Evolutionary conservation across 2,113 vertebrate genomes (phyloP), one percentile per base, ranked within the genome.

Genomic region (Chaetodon trifascialis): DNA sequence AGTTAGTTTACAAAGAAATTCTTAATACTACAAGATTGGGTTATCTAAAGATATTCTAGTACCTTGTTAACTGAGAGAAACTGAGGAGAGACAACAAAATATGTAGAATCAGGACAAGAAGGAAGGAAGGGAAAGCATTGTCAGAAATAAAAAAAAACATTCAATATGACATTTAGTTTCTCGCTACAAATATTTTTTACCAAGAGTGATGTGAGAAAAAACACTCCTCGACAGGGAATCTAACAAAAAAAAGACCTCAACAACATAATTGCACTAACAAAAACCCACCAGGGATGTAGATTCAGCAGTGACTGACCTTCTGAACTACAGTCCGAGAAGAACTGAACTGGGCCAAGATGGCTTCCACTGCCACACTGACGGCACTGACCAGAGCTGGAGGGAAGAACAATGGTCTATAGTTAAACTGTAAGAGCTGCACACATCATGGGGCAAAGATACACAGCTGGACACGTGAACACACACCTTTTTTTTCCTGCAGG

Each of bases 301-400:
- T 23, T 23, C 40, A 42, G 52, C 17, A 46, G 8, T 5, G 25
- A 91, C 95, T 94, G 63, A 98, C 98, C 97, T 98, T 99, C 95
- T 99, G 97, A 76, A 99, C 98, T 49, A 97, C 74, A 79, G 97
- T 99, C 83, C 97, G 91, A 0, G 97, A 97, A 0, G 95, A 90
- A 91, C 96, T 97, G 80, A 99, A 99, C 87, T 99, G 97, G 14
- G 96, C 95, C 83, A 99, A 93, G 56, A 99, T 93, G 85, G 96
- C 97, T 69, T 99, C 98, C 93, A 98, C 98, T 0, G 98, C 96
- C 5, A 96, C 89, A 34, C 96, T 97, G 89, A 99, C 65, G 0
- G 96, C 94, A 68, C 96, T 89, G 78, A 99, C 95, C 80, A 99
- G 95, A 74, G 96, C 98, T 99, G 91, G 5, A 0, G 56, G 17